Base-by-base conservation (phyloP, 64 coral and sea anemone species). In the Trachythela sp. region DNA sequence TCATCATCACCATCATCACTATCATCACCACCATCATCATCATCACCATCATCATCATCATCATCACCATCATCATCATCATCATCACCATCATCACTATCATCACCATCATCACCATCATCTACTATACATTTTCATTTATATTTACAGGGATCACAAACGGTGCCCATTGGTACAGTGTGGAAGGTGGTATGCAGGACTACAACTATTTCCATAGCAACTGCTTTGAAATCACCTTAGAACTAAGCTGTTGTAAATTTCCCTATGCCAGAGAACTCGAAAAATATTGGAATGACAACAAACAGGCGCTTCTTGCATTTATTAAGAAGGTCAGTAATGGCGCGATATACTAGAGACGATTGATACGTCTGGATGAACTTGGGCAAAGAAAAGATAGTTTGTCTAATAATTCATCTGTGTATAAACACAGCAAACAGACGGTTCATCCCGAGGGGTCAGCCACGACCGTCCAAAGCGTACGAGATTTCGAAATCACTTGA, bases 201-300 rank as follows among this genome's bases (percentile, higher is more conserved):
- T 99, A 91, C 39, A 99, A 99, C 67, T 89, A 48, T 89, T 56
- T 58, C 39, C 20, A 83, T 26, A 98, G 95, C 45, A 98, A 99
- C 70, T 99, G 96, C 41, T 99, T 99, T 40, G 96, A 99, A 48
- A 99, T 99, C 39, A 99, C 96, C 2, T 50, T 99, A 2, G 96
- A 99, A 54, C 76, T 99, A 37, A 94, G 96, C 52, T 99, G 96
- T 59, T 99, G 96, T 77, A 99, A 99, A 31, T 99, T 85, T 36
- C 96, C 96, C 0, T 91, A 89, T 10, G 94, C 91, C 7, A 40
- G 26, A 27, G 88, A 93, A n/a, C 40, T 99, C 1, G 26, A 22
- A 40, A 70, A 52, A 8, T 99, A 95, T 71, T 99, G 96, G 96
- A 48, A 72, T 24, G 93, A 91, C 35, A 99, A 99, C 80, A 91